Conservation (phyloP, 1,140 invertebrate genomes). For the Luehdorfia chinensis region DNA sequence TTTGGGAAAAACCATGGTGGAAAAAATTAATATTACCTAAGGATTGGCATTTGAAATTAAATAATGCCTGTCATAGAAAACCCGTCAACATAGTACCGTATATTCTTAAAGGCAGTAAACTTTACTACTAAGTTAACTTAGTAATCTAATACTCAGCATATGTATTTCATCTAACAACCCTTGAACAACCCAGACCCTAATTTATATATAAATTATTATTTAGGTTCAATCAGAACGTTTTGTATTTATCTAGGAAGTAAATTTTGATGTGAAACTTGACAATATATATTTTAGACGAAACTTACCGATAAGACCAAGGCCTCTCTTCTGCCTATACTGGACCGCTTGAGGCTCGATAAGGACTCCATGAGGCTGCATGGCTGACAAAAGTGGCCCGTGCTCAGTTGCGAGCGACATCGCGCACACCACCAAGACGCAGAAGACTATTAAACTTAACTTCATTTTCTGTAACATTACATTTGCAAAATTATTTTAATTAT, state of each 20-base stretch:
- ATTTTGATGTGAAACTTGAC: too few species aligned
- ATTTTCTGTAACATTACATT: conserved; percentile 35
- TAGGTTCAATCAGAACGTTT: neutral
- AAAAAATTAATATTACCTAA: too few species aligned
- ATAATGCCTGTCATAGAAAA: too few species aligned
- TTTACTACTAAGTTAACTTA: too few species aligned
- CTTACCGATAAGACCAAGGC: conserved; percentile 14
- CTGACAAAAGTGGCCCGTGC: conserved; percentile 30
- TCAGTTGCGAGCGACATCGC: conserved; percentile 38
- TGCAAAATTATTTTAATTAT: neutral
- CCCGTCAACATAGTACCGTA: too few species aligned
- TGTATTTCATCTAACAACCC: too few species aligned
- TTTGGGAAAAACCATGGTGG: too few species aligned
- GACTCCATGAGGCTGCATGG: conserved; percentile 23
- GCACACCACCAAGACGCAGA: conserved; percentile 41
- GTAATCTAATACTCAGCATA: too few species aligned
- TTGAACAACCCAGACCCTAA: too few species aligned
- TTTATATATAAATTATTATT: neutral
- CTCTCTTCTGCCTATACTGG: conserved; percentile 28
- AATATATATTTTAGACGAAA: neutral
- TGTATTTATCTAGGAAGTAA: neutral
- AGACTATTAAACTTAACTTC: conserved; percentile 41
- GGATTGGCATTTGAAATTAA: too few species aligned
- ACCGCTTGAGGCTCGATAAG: neutral
- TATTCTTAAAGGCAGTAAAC: too few species aligned